Evolutionary conservation across 2,797 vertebrate species (phyloP), one percentile per base, ranked within the genome.

Genomic region (Hemitrygon akajei): DNA sequence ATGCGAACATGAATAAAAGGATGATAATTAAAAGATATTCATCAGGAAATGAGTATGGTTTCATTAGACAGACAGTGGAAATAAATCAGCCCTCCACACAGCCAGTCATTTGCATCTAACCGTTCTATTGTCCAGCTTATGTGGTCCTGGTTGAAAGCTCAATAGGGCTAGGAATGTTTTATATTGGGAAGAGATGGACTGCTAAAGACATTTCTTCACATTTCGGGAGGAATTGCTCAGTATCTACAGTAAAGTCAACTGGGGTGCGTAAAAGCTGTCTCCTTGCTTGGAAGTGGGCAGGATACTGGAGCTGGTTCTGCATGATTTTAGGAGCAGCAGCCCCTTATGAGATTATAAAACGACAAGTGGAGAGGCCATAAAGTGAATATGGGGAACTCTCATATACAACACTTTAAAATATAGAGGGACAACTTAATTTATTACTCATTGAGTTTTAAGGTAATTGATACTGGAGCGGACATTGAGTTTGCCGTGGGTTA

Each of bases 11-110:
- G 69, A 75, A 75, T 93, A 27, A 27, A 75, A 92, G 71, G 73
- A 20, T 22, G 34, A 93, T 93, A 93, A 93, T 93, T 76, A 76
- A 93, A 76, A 93, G 69, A 76, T 73, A 92, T 56, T 56, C 27
- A 93, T 93, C 69, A n/a, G 40, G 71, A 93, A 73, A 73, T 73
- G 71, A 93, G n/a, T 75, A 3, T 40, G 22, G 91, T 92, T 92
- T 92, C 69, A 92, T 92, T 75, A 75, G 34, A 40, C 9, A 47
- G 91, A 75, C 91, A 92, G 56, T 92, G n/a, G 37, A 27, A 92
- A 56, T 73, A 75, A 73, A 92, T 92, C 37, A 47, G 69, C 3
- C 12, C 25, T 47, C 91, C 25, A 25, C 34, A 73, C 22, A 30
- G 37, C n/a, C 6, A 73, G 91, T 56, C 40, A 73, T 92, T 92